These are phyloP conservation scores for Oxycera nigricornis DNA, from an alignment of 2,888 invertebrate genomes.

Conservation along the genomic window DNA sequence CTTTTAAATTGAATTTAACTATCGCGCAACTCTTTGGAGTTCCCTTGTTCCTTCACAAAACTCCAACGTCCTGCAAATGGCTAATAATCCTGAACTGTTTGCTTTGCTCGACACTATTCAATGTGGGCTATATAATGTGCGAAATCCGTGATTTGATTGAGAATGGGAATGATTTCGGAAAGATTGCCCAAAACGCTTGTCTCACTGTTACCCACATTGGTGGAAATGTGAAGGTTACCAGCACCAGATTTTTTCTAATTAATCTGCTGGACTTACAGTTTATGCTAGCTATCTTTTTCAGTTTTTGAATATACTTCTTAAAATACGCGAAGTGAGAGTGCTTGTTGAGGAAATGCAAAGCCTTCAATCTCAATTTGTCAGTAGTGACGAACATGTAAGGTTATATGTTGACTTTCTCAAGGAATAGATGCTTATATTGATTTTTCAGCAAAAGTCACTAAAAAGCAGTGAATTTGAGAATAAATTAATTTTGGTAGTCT, in stretches of 20 bases:
- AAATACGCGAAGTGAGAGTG: neutral
- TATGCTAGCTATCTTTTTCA: neutral
- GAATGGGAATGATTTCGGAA: neutral
- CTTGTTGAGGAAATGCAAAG: neutral
- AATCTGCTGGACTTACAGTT: too few relatives aligned
- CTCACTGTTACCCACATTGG: slow-evolving; percentile 1
- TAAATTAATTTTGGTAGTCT: slow-evolving; percentile 6
- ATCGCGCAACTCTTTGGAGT: neutral
- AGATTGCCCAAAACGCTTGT: neutral
- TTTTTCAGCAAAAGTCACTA: neutral
- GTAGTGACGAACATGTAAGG: neutral
- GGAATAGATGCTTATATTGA: neutral
- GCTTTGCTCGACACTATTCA: neutral
- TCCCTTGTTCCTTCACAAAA: neutral
- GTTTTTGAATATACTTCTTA: neutral
- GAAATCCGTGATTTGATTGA: slow-evolving; percentile 2
- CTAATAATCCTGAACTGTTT: neutral
- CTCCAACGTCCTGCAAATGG: neutral
- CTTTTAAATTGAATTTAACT: neutral
- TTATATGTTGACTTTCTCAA: neutral
- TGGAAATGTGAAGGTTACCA: slow-evolving; percentile 22
- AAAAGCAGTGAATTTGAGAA: slow-evolving; percentile 6
- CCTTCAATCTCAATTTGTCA: neutral
- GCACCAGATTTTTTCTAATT: neutral
- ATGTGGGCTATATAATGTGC: neutral